Percentiles rank a stretch among this genome's conserved stretches.
Conservation (phyloP, 2,888 invertebrate species). For the Agapetus fuscipes region DNA sequence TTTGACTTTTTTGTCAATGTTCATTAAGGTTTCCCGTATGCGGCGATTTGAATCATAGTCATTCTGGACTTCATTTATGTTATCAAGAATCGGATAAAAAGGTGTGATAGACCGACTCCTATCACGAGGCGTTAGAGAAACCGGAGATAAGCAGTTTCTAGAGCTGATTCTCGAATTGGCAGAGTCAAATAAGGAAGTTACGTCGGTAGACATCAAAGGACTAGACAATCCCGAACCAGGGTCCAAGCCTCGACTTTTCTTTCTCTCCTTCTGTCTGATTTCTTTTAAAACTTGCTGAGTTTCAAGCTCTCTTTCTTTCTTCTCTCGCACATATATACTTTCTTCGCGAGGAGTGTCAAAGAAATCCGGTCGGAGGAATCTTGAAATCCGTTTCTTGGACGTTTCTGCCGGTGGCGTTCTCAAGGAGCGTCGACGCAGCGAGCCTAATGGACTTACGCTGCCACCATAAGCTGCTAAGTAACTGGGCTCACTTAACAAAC, state of each 20-base stretch:
- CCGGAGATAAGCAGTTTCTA: slow-evolving; percentile 29
- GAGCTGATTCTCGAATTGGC: slow-evolving; percentile 21
- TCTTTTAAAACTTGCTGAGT: slow-evolving; percentile 58
- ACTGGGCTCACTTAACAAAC: slow-evolving; percentile 32
- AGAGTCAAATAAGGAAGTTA: slow-evolving; percentile 27
- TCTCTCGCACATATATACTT: slow-evolving; percentile 51
- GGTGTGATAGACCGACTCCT: slow-evolving; percentile 42
- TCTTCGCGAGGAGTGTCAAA: slow-evolving; percentile 61
- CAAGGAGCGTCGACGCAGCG: slow-evolving; percentile 31
- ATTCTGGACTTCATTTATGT: slow-evolving; percentile 37
- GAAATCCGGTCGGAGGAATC: slow-evolving; percentile 71
- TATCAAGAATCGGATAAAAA: slow-evolving; percentile 42
- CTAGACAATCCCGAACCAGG: slow-evolving; percentile 29
- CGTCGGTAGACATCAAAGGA: slow-evolving; percentile 27
- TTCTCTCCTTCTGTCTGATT: slow-evolving; percentile 54
- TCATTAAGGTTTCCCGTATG: slow-evolving; percentile 6
- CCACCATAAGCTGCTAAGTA: slow-evolving; percentile 37
- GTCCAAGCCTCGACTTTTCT: slow-evolving; percentile 36
- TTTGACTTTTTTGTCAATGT: slow-evolving; percentile 23
- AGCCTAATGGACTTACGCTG: slow-evolving; percentile 19
- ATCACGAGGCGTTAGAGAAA: slow-evolving; percentile 32
- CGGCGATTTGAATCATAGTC: slow-evolving; percentile 24
- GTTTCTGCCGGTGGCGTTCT: slow-evolving; percentile 28
- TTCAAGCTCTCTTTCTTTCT: slow-evolving; percentile 56
- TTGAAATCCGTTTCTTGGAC: slow-evolving; percentile 53